Evolutionary conservation across 2,797 vertebrate genomes (phyloP), one percentile per base, ranked within the genome.

Genomic region (Threskiornis aethiopicus): DNA sequence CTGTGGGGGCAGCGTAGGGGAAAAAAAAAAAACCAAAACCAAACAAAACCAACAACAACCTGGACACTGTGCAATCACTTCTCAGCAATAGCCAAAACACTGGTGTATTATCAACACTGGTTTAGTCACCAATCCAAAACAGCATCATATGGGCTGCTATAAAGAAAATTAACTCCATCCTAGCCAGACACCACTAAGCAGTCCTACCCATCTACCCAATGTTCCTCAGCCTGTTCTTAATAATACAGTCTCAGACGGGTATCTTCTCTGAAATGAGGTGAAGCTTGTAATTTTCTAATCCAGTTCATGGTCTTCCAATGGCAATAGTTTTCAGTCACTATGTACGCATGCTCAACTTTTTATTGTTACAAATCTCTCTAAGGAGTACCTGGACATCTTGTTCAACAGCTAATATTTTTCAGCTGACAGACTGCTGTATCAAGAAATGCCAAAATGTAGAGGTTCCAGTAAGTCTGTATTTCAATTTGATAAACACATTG

Each of bases 401-500:
- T 37, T 62, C 49, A 47, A n/a, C 22, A 69, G 13, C 11, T 58
- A n/a, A 41, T 69, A n/a, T 58, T 81, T 69, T 81, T 37, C 77
- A 67, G 21, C 22, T 39, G 35, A 49, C 22, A 49, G 14, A 39
- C 14, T 57, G 19, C 31, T 76, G 12, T 25, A 42, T 52, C 42
- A 57, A 57, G 11, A 81, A 80, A 81, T 58, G 28, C 16, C 52
- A 47, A 76, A 69, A 69, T 49, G 13, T 21, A 33, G 42, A 39
- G 13, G 33, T 49, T 33, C 29, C 17, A 26, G 3, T 26, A 58
- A 81, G 17, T 67, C 28, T 67, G 17, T 18, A 26, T 58, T 67
- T 81, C 35, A 39, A 42, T 39, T 14, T 58, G 22, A 39, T 39
- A 67, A 67, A 58, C 21, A 98, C 98, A 85, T 98, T 99, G 57